Evolutionary conservation across 2,888 invertebrate genomes (phyloP), one percentile per base, ranked within the genome.

Genomic region (Cosmorhoe ocellata): DNA sequence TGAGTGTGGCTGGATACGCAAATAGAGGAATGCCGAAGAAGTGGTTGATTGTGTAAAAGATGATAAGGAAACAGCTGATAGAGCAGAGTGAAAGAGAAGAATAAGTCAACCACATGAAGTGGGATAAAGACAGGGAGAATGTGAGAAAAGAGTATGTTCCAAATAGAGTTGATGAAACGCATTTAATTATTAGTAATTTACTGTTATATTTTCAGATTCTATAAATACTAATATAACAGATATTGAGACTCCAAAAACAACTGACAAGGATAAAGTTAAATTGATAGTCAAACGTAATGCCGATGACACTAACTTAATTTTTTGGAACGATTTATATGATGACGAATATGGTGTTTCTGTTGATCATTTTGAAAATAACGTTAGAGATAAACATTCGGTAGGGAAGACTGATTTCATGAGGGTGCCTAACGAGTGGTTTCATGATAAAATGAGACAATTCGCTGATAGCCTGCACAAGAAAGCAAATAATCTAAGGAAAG

Each of bases 241-340:
- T 3, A 18, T 18, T 18, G 1, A 11, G 1, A 27, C 7, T 26
- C 12, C 9, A 9, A 60, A 52, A 2, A 1, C 14, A 8, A 58
- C 38, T 0, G 39, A 32, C 2, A 7, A 18, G 9, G 56, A 46
- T 10, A 43, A 40, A 6, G 50, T 31, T 3, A 44, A 43, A 26
- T 68, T 69, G 0, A 40, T 79, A 22, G 76, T 78, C 0, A 89
- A 89, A 67, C 68, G 89, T 31, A 74, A 74, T 46, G 71, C 62
- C 0, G 69, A 66, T 0, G 69, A 66, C 0, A 73, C 66, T 10
- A 78, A 80, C 57, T 49, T 80, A 0, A 74, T 84, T 44, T 81
- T 80, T 47, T 88, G 88, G 88, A 81, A 83, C 18, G 83, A 86
- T 41, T 63, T 88, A 0, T 88, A 88, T 26, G 86, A 89, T 22